Evolutionary conservation across 2,888 invertebrate genomes (phyloP).

Genomic region (Cenopis cana): DNA sequence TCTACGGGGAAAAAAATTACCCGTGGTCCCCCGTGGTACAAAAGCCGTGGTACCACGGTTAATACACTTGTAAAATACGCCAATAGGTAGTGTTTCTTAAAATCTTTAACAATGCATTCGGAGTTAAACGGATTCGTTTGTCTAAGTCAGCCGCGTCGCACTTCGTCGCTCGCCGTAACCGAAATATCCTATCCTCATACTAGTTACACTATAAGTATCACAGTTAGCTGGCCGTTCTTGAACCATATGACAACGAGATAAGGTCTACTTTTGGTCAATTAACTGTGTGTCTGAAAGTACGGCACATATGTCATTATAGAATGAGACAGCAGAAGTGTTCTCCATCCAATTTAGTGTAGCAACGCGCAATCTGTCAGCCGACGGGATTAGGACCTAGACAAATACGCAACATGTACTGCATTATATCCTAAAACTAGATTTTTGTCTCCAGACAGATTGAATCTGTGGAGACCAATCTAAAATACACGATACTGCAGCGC

Average conservation of each 20-base stretch:
- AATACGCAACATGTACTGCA: background rate
- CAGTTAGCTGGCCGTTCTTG: no score
- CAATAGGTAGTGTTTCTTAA: background rate
- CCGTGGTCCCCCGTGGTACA: no score
- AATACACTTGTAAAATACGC: no score
- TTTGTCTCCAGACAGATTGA: no score
- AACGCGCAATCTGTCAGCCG: background rate
- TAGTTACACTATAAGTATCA: no score
- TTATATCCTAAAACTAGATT: background rate
- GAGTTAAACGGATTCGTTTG: slow-evolving; percentile 1
- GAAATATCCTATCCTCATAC: background rate
- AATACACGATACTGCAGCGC: no score
- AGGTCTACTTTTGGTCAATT: no score
- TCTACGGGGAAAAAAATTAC: no score
- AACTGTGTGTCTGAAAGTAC: background rate
- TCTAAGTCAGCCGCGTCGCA: slow-evolving; percentile 8
- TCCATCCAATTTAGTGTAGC: slow-evolving; percentile 2
- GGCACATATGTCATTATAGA: background rate
- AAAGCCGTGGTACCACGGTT: no score
- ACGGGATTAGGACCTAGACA: background rate
- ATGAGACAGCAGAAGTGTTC: background rate
- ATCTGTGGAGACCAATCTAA: no score
- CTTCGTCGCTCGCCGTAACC: background rate
- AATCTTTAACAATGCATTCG: background rate
- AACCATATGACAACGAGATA: no score